Evolutionary conservation across 2,113 vertebrate genomes (phyloP), one percentile per base, ranked within the genome.

Genomic region (Myrmecobius fasciatus): DNA sequence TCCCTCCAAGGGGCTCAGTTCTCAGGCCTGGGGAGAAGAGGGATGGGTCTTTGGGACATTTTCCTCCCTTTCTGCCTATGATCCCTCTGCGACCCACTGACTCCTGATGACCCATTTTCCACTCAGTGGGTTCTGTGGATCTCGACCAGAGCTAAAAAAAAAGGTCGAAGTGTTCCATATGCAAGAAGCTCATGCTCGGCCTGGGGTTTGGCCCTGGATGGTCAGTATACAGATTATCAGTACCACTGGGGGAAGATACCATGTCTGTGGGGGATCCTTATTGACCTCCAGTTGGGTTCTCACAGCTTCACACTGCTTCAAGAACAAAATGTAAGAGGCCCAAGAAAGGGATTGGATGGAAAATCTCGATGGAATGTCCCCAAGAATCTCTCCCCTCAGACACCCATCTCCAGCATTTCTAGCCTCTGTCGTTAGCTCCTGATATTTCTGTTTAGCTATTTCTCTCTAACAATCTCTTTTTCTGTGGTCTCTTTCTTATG

Each of bases 141-240:
- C 93, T 9, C 96, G 48, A 67, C 97, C 93, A n/a, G 92, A 91
- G 96, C 96, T 96, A 56, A 91, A 17, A 90, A 8, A 2, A 0
- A 91, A 94, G 28, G 83, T 67, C 2, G 53, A 8, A 8, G 43
- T 2, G 0, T 53, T 2, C 96, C 97, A 0, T 26, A 0, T 96
- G 8, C 0, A 97, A 0, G 96, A 96, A 1, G 97, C 53, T 46
- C 14, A 17, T 0, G 60, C 88, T 0, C 7, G 0, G 0, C 51
- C n/a, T 0, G 99, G 99, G 28, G 97, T 97, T 47, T 99, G 99
- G 99, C 99, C 99, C 0, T 99, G 99, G 99, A 98, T 99, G 96
- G 99, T 99, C 94, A 99, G 99, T 92, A 95, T 99, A 36, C 99
- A 99, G 98, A 43, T 96, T 52, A 95, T 96, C 96, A 95, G 49